These are phyloP conservation scores for Agonopterix heracliana DNA, from an alignment of 2,888 invertebrate genomes.

Conservation along the genomic window DNA sequence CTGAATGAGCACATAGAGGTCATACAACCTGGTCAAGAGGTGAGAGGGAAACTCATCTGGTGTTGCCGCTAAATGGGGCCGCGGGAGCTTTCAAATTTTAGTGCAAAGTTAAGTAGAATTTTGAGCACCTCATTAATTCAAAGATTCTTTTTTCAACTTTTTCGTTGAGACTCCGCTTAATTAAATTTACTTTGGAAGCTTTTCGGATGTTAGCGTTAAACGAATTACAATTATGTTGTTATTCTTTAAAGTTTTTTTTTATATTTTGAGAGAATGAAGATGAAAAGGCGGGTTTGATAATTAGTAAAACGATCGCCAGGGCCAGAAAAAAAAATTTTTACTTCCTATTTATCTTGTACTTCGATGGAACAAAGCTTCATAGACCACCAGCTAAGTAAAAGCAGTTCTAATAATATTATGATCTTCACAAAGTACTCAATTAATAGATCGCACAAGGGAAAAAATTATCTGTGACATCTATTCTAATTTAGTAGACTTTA, in stretches of 20 bases:
- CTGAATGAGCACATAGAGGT: conserved; percentile 7
- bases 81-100: conserved; percentile 28
- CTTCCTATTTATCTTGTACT: no score
- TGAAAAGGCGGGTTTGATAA: no score
- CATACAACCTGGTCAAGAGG: conserved; percentile 7
- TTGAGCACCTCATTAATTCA: conserved; percentile 44
- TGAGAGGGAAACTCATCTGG: conserved; percentile 15
- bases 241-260: background rate
- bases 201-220: conserved; percentile 5
- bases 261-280: no score
- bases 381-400: no score
- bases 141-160: conserved; percentile 36
- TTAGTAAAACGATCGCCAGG: no score
- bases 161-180: conserved; percentile 28
- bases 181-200: conserved; percentile 30
- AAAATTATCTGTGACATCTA: no score
- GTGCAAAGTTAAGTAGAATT: conserved; percentile 25
- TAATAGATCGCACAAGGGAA: no score
- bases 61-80: conserved; percentile 20
- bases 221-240: conserved; percentile 5
- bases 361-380: no score
- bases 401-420: no score
- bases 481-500: no score
- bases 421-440: no score
- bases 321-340: no score